These are phyloP conservation scores for Mungos mungo DNA, from an alignment of 2,113 vertebrate genomes.

Conservation along the genomic window DNA sequence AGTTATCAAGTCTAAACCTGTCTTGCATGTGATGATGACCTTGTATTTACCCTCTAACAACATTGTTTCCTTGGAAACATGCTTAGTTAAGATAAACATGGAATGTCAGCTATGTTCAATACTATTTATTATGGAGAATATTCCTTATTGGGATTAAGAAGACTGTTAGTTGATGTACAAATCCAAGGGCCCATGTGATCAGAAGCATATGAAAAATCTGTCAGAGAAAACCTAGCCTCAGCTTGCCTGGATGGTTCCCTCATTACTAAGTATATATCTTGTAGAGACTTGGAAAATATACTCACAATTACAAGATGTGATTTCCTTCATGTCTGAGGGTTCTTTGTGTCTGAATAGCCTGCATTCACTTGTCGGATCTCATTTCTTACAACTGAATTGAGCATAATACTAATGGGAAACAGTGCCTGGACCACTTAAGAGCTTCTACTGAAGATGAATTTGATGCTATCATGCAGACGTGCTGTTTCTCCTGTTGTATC, in stretches of 20 bases:
- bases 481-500: neutral
- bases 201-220: neutral
- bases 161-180: neutral
- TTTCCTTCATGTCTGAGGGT: neutral
- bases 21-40: neutral
- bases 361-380: neutral
- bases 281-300: neutral
- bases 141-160: neutral
- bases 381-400: neutral
- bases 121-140: neutral
- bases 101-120: neutral
- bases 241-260: neutral
- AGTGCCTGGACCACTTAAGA: neutral
- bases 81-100: slow-evolving; percentile 13
- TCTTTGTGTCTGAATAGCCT: neutral
- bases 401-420: neutral
- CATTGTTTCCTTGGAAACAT: neutral
- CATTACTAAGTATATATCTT: neutral
- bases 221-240: neutral
- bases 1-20: neutral
- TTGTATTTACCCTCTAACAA: neutral
- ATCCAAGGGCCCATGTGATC: neutral
- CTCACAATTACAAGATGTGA: neutral
- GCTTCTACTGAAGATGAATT: neutral
- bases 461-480: neutral